Percentiles rank a stretch among this genome's conserved stretches.
Evolutionary conservation across 2,888 invertebrate species (phyloP).

Genomic region (Loripinus fragilis): DNA sequence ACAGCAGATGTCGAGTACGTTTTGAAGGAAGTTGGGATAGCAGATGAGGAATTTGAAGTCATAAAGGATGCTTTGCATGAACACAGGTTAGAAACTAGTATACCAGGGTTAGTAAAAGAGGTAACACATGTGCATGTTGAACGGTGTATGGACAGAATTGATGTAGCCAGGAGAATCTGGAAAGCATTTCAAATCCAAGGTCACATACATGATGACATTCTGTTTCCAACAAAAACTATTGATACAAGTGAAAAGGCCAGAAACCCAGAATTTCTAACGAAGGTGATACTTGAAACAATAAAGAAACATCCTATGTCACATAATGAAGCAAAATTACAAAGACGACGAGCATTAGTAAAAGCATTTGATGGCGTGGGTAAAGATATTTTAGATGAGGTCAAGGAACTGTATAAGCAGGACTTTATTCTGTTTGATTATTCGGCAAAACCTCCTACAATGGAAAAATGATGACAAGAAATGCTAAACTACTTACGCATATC

Average conservation of each 20-base stretch:
- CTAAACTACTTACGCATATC: too few species aligned
- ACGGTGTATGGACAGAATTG: background rate
- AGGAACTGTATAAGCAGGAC: conserved; percentile 24
- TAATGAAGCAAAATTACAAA: conserved; percentile 21
- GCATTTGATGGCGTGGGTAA: conserved; percentile 17
- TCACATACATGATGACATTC: background rate
- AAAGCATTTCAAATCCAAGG: conserved; percentile 31
- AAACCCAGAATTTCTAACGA: background rate
- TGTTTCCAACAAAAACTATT: background rate
- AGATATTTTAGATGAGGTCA: background rate
- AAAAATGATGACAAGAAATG: too few species aligned
- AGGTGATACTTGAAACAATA: conserved; percentile 16
- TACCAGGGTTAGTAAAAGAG: conserved; percentile 27
- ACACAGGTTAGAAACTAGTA: conserved; percentile 13
- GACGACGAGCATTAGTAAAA: conserved; percentile 8
- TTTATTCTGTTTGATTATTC: conserved; percentile 25
- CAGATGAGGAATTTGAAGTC: background rate
- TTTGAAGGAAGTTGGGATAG: background rate
- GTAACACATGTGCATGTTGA: too few species aligned
- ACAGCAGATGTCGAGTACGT: conserved; percentile 33
- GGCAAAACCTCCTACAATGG: background rate
- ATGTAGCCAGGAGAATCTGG: conserved; percentile 17
- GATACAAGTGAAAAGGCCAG: background rate
- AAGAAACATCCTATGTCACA: conserved; percentile 10
- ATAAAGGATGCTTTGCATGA: conserved; percentile 20